Conservation (phyloP, 2,797 vertebrate genomes). For the Semotilus atromaculatus region DNA sequence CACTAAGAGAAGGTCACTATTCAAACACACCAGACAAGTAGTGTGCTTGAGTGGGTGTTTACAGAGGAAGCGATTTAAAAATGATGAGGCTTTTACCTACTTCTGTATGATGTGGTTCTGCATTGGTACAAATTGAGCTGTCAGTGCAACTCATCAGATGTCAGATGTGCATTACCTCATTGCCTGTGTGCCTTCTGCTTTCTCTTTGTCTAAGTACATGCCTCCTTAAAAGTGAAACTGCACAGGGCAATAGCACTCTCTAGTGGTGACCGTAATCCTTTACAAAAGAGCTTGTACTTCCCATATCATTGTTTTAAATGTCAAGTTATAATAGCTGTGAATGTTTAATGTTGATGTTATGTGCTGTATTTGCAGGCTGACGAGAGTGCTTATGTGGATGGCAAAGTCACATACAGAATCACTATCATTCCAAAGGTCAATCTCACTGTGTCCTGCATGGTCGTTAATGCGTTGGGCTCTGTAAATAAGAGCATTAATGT, state of each 20-base stretch:
- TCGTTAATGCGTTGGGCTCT: conserved; percentile 87
- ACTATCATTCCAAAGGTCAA: conserved; percentile 87
- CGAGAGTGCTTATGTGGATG: conserved; percentile 71
- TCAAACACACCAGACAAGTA: background rate
- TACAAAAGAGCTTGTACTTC: background rate
- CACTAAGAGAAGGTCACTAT: conserved; percentile 20
- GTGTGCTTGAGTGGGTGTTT: background rate
- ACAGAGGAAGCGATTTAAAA: conserved; percentile 14
- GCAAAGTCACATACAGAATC: conserved; percentile 88
- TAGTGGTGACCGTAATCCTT: background rate
- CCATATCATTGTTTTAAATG: background rate
- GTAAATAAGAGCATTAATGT: conserved; percentile 84
- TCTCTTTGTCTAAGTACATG: background rate
- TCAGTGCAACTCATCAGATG: background rate
- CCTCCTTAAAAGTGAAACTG: background rate
- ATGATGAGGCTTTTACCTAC: background rate
- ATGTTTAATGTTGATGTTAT: conserved; percentile 35
- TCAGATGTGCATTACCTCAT: conserved; percentile 20
- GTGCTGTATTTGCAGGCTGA: conserved; percentile 58
- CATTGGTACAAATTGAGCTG: conserved; percentile 22
- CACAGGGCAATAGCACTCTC: conserved; percentile 17
- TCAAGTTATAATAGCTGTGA: background rate
- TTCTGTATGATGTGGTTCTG: conserved; percentile 4
- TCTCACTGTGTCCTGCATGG: conserved; percentile 89
- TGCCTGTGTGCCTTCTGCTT: background rate